Conservation (phyloP, 2,888 invertebrate species). For the Noctua comes region DNA sequence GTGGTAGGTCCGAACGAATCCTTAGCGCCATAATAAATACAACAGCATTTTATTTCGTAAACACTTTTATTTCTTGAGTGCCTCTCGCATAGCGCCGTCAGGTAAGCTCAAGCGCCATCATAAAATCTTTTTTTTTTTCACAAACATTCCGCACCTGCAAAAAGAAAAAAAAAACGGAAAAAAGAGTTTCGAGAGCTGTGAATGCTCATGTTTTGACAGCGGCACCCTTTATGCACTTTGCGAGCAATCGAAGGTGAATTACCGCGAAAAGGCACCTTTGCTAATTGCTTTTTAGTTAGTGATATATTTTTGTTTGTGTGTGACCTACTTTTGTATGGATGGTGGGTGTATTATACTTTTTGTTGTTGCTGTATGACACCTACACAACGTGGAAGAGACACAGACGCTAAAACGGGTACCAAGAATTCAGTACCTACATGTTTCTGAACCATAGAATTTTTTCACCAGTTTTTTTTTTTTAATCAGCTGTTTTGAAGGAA, state of each 20-base stretch:
- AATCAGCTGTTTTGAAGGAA: too few species aligned
- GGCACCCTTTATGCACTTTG: constrained; percentile 78
- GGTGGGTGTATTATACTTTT: background rate
- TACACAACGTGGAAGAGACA: too few species aligned
- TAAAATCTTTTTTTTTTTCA: constrained; percentile 80
- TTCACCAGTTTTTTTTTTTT: too few species aligned
- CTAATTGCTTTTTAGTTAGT: constrained; percentile 59
- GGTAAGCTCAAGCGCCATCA: constrained; percentile 83
- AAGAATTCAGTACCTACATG: too few species aligned
- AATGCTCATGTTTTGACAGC: constrained; percentile 87
- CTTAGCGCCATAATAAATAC: constrained; percentile 50
- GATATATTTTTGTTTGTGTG: constrained; percentile 3
- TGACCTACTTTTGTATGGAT: constrained; percentile 38
- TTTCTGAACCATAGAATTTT: too few species aligned
- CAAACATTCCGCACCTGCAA: constrained; percentile 84
- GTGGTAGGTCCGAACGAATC: constrained; percentile 45
- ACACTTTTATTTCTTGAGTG: constrained; percentile 58
- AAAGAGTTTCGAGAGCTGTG: constrained; percentile 67
- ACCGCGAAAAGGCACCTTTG: constrained; percentile 69
- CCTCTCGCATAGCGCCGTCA: constrained; percentile 65
- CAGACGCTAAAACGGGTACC: too few species aligned
- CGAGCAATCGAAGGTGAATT: constrained; percentile 71
- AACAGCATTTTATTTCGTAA: constrained; percentile 54
- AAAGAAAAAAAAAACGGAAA: constrained; percentile 72
- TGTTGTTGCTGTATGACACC: background rate